Base-by-base conservation (phyloP, 2,888 invertebrate species). In the Gymnocheta viridis region DNA sequence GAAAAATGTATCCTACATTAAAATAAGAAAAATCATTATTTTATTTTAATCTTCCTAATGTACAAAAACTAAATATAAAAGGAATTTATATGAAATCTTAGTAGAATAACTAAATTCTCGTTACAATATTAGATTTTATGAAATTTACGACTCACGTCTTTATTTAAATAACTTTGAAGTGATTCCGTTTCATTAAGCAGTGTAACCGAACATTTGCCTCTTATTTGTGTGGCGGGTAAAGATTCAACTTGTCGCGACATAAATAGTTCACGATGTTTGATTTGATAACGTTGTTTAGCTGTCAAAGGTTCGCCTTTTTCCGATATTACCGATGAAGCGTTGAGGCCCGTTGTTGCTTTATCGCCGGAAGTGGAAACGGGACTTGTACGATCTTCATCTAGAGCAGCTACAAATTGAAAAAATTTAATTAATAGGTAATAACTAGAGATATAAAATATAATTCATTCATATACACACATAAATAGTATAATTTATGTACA, bases 171-270 rank as follows among this genome's bases (percentile, higher is more conserved):
- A 92, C 98, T 98, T 91, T 96, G 94, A 90, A 98, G 94, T 88
- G 98, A 97, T 94, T 99, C 99, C 80, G 99, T 98, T 94, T 99
- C 99, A 94, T 99, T 99, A 93, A 99, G 96, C 89, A 99, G 94
- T 88, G 99, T 99, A 89, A 99, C 99, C 88, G 97, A 96, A 94
- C 99, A 99, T 94, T 99, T 99, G 93, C 99, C 99, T 91, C 99
- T 95, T 90, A 99, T 99, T 93, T 99, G 98, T 85, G 99, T 99
- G 88, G 99, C 99, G 84, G 99, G 98, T 92, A 99, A 94, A 82
- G 98, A 99, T 93, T 99, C 99, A 90, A 98, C 97, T 94, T 97
- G 97, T 89, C 99, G 95, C 66, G 99, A 99, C 87, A 99, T 94
- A 94, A 99, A 99, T 91, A 99, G 94, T 93, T 99, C 99, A 89